Evolutionary conservation across 1,140 invertebrate species (phyloP), one percentile per base, ranked within the genome.

Genomic region (Choristoneura fumiferana): DNA sequence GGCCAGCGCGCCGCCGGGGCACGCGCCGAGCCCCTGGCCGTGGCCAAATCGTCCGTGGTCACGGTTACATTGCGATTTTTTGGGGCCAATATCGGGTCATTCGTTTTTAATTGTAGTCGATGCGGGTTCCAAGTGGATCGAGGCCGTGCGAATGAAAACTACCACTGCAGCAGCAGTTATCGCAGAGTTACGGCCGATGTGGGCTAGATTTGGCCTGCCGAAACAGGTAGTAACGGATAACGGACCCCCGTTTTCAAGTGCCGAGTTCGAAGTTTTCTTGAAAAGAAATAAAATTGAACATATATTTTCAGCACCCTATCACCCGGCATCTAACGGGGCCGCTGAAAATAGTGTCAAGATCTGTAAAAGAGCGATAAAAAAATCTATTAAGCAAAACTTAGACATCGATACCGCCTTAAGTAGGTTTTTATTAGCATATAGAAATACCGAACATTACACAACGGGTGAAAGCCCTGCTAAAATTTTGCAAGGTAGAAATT

Each of bases 401-500:
- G 49, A 53, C 29, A 12, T 53, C 22, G 29, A 65, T n/a, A 34
- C 49, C 1, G 60, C 67, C 9, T 38, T 74, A 54, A 54, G 55
- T 43, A 53, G 54, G 8, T 80, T 76, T 58, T 62, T 80, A 12
- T 58, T 76, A 39, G 22, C 40, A 3, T 80, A 80, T 59, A 52
- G 76, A 5, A 69, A 63, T 45, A 70, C 68, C 0, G 49, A 69
- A 49, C 78, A 83, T 60, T 54, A 15, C 8, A 73, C 74, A 1
- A 70, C 63, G 0, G 63, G 59, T 1, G n/a, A n/a, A n/a, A n/a
- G n/a, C n/a, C n/a, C n/a, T n/a, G n/a, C n/a, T n/a, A n/a, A n/a
- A n/a, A n/a, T n/a, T n/a, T n/a, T n/a, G n/a, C n/a, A n/a, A n/a
- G n/a, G n/a, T n/a, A 63, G 60, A 18, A 62, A 58, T 22, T 60